A percentile compares a stretch with the other conserved stretches of the same genome.
Evolutionary conservation across 2,797 vertebrate genomes (phyloP).

Genomic region (Artibeus lituratus): DNA sequence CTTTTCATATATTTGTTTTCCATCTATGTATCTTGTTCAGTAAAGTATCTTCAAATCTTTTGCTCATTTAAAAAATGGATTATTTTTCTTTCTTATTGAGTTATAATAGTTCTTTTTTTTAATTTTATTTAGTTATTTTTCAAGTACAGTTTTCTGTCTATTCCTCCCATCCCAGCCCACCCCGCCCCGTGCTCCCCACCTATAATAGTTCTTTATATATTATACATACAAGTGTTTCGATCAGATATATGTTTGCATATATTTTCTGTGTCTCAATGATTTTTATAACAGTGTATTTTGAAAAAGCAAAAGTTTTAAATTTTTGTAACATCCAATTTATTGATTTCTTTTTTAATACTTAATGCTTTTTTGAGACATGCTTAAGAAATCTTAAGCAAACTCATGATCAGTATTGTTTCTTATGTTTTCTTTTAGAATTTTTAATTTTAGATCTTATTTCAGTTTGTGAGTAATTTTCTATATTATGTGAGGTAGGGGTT

Average conservation of each 20-base stretch:
- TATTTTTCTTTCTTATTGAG: not conserved
- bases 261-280: not conserved
- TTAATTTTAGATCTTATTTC: not conserved
- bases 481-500: not conserved
- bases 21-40: not conserved
- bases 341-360: not conserved
- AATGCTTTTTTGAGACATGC: not conserved
- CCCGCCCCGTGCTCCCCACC: too few species aligned
- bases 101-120: not conserved
- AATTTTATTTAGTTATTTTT: too few species aligned
- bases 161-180: too few species aligned
- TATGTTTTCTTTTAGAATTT: not conserved
- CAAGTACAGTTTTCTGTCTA: too few species aligned
- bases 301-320: not conserved
- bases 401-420: not conserved
- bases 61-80: not conserved
- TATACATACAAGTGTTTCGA: not conserved
- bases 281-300: not conserved
- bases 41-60: not conserved
- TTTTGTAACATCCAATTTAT: not conserved
- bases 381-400: not conserved
- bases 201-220: not conserved
- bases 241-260: not conserved
- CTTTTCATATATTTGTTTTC: not conserved
- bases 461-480: not conserved